These are phyloP conservation scores for Scaptomyza tumidula DNA, from an alignment of 2,888 invertebrate genomes.

Conservation along the genomic window DNA sequence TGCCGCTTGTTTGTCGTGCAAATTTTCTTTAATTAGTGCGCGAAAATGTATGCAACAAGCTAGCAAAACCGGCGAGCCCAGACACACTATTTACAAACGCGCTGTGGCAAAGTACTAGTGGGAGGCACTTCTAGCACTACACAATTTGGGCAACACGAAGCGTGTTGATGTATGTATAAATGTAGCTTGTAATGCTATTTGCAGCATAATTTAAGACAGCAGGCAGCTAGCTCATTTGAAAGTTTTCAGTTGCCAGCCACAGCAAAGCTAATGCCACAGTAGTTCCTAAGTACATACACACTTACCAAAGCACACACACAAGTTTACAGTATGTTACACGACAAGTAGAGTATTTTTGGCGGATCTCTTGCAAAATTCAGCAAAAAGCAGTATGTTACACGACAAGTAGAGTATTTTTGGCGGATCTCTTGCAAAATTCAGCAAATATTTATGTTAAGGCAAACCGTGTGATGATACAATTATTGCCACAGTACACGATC, in stretches of 20 bases:
- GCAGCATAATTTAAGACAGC: constrained; percentile 51
- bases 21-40: constrained; percentile 73
- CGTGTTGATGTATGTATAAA: constrained; percentile 10
- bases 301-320: constrained; percentile 9
- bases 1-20: constrained; percentile 50
- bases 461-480: constrained; percentile 39
- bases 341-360: constrained; percentile 19
- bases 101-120: constrained; percentile 15
- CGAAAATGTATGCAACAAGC: constrained; percentile 61
- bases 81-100: constrained; percentile 20
- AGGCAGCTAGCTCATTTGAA: constrained; percentile 43
- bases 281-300: constrained; percentile 29
- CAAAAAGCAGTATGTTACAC: too few species aligned
- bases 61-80: constrained; percentile 21
- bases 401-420: constrained; percentile 18
- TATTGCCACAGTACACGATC: constrained; percentile 23
- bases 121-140: constrained; percentile 6
- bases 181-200: constrained; percentile 42
- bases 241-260: constrained; percentile 43
- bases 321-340: constrained; percentile 4
- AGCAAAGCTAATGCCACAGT: constrained; percentile 35
- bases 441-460: constrained; percentile 57
- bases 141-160: background rate
- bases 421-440: constrained; percentile 38
- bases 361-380: constrained; percentile 40